Evolutionary conservation across 2,113 vertebrate genomes (phyloP).

Genomic region (Ammodramus savannarum): DNA sequence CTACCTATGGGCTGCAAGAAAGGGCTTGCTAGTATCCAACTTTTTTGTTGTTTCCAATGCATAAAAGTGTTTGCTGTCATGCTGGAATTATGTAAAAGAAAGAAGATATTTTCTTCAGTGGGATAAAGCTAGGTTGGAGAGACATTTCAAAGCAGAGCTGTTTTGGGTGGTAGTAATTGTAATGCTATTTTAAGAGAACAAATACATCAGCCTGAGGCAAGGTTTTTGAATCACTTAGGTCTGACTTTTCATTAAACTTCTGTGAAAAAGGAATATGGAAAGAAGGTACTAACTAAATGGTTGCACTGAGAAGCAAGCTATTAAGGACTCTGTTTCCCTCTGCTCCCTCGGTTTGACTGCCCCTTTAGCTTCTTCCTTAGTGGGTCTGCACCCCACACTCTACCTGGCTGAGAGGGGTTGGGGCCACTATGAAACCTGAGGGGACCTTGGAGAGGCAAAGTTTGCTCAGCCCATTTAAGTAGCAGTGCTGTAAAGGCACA

Average conservation of each 20-base stretch:
- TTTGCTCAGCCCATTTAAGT: background rate
- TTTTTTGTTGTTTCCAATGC: background rate
- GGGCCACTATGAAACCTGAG: background rate
- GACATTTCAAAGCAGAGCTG: background rate
- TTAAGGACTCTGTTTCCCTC: background rate
- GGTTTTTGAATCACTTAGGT: background rate
- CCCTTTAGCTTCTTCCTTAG: background rate
- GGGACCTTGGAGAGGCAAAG: background rate
- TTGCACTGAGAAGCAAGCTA: background rate
- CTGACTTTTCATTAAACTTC: background rate
- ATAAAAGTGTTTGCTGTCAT: background rate
- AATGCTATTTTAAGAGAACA: background rate
- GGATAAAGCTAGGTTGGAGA: background rate
- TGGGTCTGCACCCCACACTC: rapidly evolving
- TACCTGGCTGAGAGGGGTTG: background rate
- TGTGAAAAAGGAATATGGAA: background rate
- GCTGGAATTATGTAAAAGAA: background rate
- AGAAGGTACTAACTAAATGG: background rate
- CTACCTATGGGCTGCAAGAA: background rate
- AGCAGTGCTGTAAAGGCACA: rapidly evolving
- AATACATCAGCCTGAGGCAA: background rate
- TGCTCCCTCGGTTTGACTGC: rapidly evolving
- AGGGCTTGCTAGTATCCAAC: background rate
- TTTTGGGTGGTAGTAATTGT: background rate
- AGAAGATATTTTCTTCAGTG: background rate